Base-by-base conservation (phyloP, 2,113 vertebrate genomes). In the Coryphaenoides rupestris region DNA sequence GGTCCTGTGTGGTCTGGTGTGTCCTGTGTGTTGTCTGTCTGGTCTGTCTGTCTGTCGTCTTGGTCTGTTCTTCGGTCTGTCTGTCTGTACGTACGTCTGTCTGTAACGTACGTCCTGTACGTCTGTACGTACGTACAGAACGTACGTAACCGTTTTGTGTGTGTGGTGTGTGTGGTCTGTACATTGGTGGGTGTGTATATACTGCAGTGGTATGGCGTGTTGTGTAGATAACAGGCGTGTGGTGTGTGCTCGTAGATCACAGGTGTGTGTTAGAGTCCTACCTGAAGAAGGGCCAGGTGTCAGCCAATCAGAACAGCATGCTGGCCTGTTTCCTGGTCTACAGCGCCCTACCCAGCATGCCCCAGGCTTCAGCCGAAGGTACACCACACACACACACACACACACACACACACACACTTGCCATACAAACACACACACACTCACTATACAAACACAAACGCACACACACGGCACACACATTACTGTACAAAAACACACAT, bases 281-380 rank as follows among this genome's bases (percentile, higher is more conserved):
- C 80, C 83, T 98, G 72, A 91, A 76, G 0, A 88, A 91, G 1
- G 90, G 92, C 80, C 77, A 83, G 23, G 73, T 85, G 0, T 86
- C 89, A 3, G 88, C 89, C 2, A 83, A 81, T 0, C 91, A 92
- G 19, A 86, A 88, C 13, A 86, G 79, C 73, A 89, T 92, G 90
- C 80, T 98, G 82, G 93, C 95, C 26, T 96, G 93, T 76, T 98
- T 97, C 82, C 89, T 98, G 1, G 90, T 96, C 23, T 99, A 97
- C 84, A 92, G 96, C 73, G 93, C 95, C 0, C 87, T 98, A 66
- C 95, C 94, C 0, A 93, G 88, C 0, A 92, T 91, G 0, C 33
- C 33, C 33, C 33, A 12, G 33, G 33, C 33, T 10, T 40, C 33
- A 40, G 33, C 9, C 9, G 33, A 40, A 86, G 73, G 40, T 93